Conservation (phyloP, 2,888 invertebrate species). For the Drosophila macrospina region DNA sequence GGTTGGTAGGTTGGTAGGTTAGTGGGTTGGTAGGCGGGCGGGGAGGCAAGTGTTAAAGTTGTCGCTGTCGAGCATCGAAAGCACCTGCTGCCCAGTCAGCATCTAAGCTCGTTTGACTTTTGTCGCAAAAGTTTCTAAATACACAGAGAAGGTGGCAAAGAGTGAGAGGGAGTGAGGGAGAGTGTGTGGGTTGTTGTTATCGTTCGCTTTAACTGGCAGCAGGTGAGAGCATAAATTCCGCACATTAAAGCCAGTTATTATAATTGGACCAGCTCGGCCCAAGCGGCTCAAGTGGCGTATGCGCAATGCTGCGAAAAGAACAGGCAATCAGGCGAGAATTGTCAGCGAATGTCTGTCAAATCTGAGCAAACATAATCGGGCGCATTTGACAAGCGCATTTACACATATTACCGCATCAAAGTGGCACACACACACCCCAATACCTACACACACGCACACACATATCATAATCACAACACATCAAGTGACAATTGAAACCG, state of each 20-base stretch:
- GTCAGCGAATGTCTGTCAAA: conserved; percentile 5
- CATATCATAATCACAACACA: conserved; percentile 77
- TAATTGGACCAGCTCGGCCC: conserved; percentile 40
- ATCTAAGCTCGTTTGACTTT: conserved; percentile 58
- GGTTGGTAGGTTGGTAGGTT: not conserved
- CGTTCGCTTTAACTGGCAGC: conserved; percentile 54
- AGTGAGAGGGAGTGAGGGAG: not conserved
- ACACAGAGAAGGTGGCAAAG: not conserved
- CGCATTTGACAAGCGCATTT: conserved; percentile 74
- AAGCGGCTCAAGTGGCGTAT: conserved; percentile 35
- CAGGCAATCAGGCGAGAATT: not conserved
- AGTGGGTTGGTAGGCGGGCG: not conserved
- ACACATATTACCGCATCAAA: conserved; percentile 72
- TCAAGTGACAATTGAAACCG: conserved; percentile 80
- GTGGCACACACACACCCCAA: conserved; percentile 38
- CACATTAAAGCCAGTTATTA: conserved; percentile 55
- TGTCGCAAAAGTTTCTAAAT: conserved; percentile 53
- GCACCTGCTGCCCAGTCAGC: conserved; percentile 61
- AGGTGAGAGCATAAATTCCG: conserved; percentile 73
- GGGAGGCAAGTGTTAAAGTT: conserved; percentile 66
- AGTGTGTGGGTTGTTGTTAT: conserved; percentile 9
- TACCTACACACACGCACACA: conserved; percentile 12
- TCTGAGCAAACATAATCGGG: conserved; percentile 60
- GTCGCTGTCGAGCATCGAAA: conserved; percentile 59
- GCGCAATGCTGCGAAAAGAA: conserved; percentile 29